A percentile compares a stretch with the other conserved stretches of the same genome.
These are phyloP conservation scores for Laterallus jamaicensis DNA, from an alignment of 2,113 vertebrate genomes.

Conservation along the genomic window DNA sequence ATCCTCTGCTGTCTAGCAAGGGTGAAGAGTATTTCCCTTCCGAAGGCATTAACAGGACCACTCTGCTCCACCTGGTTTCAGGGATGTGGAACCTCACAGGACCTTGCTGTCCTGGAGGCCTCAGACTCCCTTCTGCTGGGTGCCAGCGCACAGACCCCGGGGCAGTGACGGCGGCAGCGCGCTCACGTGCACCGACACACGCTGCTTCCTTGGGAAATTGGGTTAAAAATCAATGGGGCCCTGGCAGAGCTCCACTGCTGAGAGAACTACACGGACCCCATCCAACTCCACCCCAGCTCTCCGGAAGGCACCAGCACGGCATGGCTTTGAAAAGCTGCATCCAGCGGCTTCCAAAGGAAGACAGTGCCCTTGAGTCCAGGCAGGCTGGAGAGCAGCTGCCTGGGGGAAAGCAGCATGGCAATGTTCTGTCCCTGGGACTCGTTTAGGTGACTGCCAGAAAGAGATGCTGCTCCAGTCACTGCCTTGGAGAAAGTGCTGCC, in stretches of 20 bases:
- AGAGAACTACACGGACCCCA: background rate
- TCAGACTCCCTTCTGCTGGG: background rate
- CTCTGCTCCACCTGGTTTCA: background rate
- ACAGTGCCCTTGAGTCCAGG: background rate
- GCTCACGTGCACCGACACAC: accelerated
- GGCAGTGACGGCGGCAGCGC: background rate
- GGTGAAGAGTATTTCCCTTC: background rate
- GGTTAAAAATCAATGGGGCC: background rate
- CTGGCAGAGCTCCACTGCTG: background rate
- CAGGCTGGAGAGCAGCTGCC: background rate
- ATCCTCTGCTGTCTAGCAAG: background rate
- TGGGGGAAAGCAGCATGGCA: background rate
- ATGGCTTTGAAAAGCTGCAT: background rate
- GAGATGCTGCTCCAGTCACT: background rate
- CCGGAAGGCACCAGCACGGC: background rate
- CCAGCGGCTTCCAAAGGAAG: background rate
- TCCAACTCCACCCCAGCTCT: background rate
- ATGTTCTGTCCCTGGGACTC: background rate
- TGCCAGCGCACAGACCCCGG: background rate
- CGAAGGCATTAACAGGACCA: background rate
- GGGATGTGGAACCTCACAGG: background rate
- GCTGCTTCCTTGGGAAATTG: accelerated
- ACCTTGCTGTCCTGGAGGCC: background rate
- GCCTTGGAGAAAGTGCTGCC: background rate
- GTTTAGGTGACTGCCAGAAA: background rate